phyloP scores from a whole-genome alignment of 2,888 invertebrate genomes.

The Drosophila paranaensis region DNA sequence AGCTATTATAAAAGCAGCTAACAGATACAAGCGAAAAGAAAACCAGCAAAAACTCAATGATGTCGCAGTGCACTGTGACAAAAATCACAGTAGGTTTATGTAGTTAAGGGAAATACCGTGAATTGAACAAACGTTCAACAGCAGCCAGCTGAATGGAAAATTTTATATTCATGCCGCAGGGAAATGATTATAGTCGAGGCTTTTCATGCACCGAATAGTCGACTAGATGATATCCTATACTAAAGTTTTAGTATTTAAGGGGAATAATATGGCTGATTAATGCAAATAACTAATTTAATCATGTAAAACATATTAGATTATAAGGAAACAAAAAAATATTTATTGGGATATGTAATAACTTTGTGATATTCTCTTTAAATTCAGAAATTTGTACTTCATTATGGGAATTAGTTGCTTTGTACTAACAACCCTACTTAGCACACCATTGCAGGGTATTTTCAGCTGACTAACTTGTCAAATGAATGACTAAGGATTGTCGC shows the following conservation, averaged over 20 bases:
- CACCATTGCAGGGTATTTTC: conserved; percentile 5
- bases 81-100: conserved; percentile 32
- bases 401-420: no score
- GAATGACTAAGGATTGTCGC: conserved; percentile 14
- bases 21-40: conserved; percentile 7
- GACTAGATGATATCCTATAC: conserved; percentile 2
- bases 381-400: not conserved
- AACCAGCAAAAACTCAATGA: conserved; percentile 13
- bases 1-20: conserved; percentile 46
- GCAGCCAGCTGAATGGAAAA: conserved; percentile 42
- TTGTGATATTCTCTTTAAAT: no score
- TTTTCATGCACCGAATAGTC: not conserved
- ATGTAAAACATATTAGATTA: no score
- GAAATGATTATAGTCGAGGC: conserved; percentile 5
- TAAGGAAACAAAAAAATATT: no score
- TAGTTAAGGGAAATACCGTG: conserved; percentile 16
- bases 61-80: conserved; percentile 43
- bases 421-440: not conserved
- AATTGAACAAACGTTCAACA: conserved; percentile 41
- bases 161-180: conserved; percentile 35
- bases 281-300: not conserved
- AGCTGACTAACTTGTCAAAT: not conserved
- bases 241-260: rapidly evolving
- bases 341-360: no score
- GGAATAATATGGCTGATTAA: no score